Conservation (phyloP, 2,888 invertebrate species). For the Alcis repandata region DNA sequence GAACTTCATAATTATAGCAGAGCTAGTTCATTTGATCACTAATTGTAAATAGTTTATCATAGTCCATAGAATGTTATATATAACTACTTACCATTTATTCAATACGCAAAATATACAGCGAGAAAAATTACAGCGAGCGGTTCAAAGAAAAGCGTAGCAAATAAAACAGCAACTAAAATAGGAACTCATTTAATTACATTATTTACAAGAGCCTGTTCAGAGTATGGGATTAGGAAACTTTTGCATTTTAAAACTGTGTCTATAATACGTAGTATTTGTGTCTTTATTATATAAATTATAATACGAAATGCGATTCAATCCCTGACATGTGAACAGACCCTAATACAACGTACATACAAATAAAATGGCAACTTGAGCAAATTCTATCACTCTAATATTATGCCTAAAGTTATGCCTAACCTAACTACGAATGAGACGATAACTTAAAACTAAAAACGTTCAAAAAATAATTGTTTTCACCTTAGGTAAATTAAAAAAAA, state of each 20-base stretch:
- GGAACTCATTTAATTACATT: conserved; percentile 86
- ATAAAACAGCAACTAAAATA: conserved; percentile 76
- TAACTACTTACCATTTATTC: too few species aligned
- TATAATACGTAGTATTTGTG: background rate
- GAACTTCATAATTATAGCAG: too few species aligned
- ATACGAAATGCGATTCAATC: background rate
- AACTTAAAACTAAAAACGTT: conserved; percentile 22
- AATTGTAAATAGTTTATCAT: too few species aligned
- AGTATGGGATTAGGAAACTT: background rate
- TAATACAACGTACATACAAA: conserved; percentile 60
- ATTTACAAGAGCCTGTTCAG: conserved; percentile 64
- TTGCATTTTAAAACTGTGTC: background rate
- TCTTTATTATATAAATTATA: background rate
- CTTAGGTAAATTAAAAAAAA: background rate
- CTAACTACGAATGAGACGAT: conserved; percentile 26
- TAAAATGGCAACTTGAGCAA: conserved; percentile 84
- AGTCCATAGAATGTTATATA: too few species aligned
- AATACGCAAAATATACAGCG: too few species aligned
- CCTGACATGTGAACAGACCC: conserved; percentile 11
- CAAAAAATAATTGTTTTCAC: background rate
- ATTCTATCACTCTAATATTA: conserved; percentile 58
- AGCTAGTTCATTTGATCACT: too few species aligned
- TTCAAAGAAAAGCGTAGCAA: conserved; percentile 23
- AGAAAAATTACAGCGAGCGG: conserved; percentile 10
- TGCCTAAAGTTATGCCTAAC: conserved; percentile 33